Conservation (phyloP, 2,888 invertebrate genomes). For the Drosophila eohydei region DNA sequence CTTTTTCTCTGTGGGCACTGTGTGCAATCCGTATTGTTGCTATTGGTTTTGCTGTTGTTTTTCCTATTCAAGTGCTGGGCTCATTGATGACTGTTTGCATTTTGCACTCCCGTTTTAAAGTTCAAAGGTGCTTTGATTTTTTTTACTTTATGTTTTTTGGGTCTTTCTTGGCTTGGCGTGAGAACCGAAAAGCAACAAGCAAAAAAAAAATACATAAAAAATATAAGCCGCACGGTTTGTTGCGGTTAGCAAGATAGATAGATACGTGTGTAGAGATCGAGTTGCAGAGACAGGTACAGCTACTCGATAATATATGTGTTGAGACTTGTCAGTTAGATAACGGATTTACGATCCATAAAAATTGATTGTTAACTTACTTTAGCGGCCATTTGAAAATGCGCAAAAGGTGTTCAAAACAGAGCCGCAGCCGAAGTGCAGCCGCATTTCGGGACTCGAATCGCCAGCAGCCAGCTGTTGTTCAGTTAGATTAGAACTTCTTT, state of each 20-base stretch:
- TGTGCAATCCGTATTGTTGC: constrained; percentile 26
- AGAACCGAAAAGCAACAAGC: constrained; percentile 51
- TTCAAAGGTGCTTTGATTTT: constrained; percentile 63
- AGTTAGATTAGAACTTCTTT: constrained; percentile 36
- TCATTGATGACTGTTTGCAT: constrained; percentile 76
- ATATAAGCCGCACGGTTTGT: constrained; percentile 28
- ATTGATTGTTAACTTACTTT: constrained; percentile 60
- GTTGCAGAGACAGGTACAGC: constrained; percentile 10
- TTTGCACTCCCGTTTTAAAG: constrained; percentile 78
- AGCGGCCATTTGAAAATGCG: constrained; percentile 73
- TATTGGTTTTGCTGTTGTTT: constrained; percentile 18
- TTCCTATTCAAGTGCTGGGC: constrained; percentile 36
- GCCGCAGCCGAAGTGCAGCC: constrained; percentile 49
- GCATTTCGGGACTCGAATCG: constrained; percentile 38
- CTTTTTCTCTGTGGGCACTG: constrained; percentile 49
- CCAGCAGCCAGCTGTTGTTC: constrained; percentile 2
- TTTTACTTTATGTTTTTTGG: constrained; percentile 16
- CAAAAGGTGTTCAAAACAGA: constrained; percentile 56
- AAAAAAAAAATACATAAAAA: constrained; percentile 21
- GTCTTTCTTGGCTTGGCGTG: constrained; percentile 51
- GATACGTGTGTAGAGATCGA: background rate
- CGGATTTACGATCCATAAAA: constrained; percentile 48
- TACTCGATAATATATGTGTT: background rate
- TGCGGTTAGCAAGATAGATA: constrained; percentile 12
- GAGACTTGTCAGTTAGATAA: constrained; percentile 22